A percentile compares a stretch with the other conserved stretches of the same genome.
Conservation (phyloP, 1,140 invertebrate genomes). For the Hyles vespertilio region DNA sequence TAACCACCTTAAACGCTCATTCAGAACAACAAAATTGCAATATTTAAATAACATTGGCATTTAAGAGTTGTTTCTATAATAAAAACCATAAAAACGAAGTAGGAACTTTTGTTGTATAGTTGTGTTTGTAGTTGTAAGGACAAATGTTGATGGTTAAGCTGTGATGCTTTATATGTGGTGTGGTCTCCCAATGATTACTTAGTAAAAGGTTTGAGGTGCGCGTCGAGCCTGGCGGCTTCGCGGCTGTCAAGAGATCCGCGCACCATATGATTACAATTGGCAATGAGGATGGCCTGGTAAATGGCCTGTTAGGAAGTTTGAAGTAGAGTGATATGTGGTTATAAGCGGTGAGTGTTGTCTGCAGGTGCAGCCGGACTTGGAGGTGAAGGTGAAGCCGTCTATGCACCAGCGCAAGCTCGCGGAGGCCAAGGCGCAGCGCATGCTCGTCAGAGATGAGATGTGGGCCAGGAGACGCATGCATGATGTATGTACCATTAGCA, state of each 20-base stretch:
- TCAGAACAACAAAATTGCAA: no score
- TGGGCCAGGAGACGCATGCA: conserved; percentile 79
- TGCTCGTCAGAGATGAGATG: conserved; percentile 81
- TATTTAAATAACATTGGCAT: no score
- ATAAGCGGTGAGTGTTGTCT: background rate
- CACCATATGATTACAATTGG: conserved; percentile 55
- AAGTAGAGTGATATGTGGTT: background rate
- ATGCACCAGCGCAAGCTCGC: conserved; percentile 90
- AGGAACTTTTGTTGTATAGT: no score
- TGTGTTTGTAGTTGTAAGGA: no score
- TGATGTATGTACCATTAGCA: conserved; percentile 60
- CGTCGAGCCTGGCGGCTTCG: conserved; percentile 59
- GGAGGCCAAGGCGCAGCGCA: conserved; percentile 90
- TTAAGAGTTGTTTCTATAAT: no score
- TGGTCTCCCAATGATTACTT: conserved; percentile 63
- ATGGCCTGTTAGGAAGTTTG: no score
- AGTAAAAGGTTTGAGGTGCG: conserved; percentile 76
- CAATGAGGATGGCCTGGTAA: conserved; percentile 42
- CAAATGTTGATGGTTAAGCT: no score
- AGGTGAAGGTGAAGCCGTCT: conserved; percentile 97
- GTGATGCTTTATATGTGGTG: no score
- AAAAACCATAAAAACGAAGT: no score
- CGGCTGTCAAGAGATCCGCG: conserved; percentile 61
- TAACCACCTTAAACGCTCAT: no score
- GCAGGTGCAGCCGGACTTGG: conserved; percentile 86